Percentiles rank a stretch among this genome's conserved stretches.
Evolutionary conservation across 2,797 vertebrate genomes (phyloP).

Genomic region (Scomberomorus guttatus): DNA sequence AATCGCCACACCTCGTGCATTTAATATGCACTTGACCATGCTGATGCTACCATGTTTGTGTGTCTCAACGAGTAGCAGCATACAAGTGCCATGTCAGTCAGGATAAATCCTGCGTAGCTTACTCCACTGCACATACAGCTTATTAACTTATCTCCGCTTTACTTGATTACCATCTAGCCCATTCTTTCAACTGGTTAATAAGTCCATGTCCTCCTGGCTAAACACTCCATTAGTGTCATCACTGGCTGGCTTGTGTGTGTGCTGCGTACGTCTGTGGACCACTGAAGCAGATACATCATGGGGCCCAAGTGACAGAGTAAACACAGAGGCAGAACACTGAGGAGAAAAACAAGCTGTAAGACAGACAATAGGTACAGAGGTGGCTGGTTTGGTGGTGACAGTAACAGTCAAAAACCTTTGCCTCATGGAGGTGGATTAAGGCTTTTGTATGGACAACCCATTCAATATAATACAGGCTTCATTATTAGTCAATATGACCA

Average conservation of each 20-base stretch:
- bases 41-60: not conserved
- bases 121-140: slow-evolving; percentile 58
- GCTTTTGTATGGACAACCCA: slow-evolving; percentile 1
- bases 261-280: slow-evolving; percentile 28
- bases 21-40: slow-evolving; percentile 8
- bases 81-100: slow-evolving; percentile 24
- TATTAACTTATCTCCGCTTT: slow-evolving; percentile 72
- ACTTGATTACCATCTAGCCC: slow-evolving; percentile 69
- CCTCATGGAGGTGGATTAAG: not conserved
- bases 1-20: not conserved
- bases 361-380: slow-evolving; percentile 36
- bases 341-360: slow-evolving; percentile 58
- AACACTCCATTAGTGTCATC: slow-evolving; percentile 75
- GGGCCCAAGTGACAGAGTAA: slow-evolving; percentile 57
- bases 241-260: slow-evolving; percentile 68
- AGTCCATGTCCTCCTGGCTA: slow-evolving; percentile 60
- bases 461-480: slow-evolving; percentile 5
- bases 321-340: slow-evolving; percentile 49
- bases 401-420: slow-evolving; percentile 4
- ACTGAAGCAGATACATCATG: slow-evolving; percentile 61
- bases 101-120: slow-evolving; percentile 39
- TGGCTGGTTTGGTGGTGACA: slow-evolving; percentile 11
- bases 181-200: slow-evolving; percentile 71
- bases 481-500: not conserved
- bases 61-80: slow-evolving; percentile 26